Evolutionary conservation across 2,113 vertebrate species (phyloP).

Genomic region (Pionites leucogaster): DNA sequence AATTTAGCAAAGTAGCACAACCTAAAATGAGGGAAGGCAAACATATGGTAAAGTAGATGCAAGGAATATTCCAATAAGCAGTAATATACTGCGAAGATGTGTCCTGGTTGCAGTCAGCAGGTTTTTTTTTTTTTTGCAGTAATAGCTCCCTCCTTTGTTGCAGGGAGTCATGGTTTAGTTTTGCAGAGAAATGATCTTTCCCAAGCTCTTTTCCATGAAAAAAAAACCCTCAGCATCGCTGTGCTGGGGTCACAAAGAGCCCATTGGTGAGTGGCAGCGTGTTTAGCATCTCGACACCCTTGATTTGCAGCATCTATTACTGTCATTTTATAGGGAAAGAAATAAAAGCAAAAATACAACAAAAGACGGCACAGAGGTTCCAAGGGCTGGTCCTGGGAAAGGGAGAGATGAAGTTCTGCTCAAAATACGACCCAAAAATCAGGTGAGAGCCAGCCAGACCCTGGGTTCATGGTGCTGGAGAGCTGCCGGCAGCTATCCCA

Average conservation of each 20-base stretch:
- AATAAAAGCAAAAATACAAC: neutral
- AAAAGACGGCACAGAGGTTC: neutral
- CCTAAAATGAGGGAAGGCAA: neutral
- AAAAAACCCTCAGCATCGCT: neutral
- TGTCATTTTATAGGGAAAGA: neutral
- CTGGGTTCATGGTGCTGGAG: neutral
- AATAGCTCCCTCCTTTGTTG: conserved; percentile 39
- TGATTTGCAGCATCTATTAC: conserved; percentile 22
- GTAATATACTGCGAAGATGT: neutral
- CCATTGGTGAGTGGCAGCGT: neutral
- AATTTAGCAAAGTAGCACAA: neutral
- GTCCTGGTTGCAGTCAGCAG: conserved; percentile 14
- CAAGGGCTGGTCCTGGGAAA: neutral
- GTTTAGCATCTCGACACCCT: neutral
- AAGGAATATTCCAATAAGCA: conserved; percentile 2
- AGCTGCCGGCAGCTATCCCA: neutral
- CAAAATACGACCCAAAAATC: neutral
- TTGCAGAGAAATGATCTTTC: neutral
- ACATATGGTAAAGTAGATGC: conserved; percentile 36
- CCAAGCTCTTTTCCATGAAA: neutral
- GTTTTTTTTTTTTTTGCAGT: neutral
- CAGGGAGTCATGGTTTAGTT: neutral
- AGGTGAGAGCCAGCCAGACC: neutral
- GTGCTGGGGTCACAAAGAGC: neutral
- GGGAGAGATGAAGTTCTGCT: neutral